Evolutionary conservation across 1,140 invertebrate genomes (phyloP).

Genomic region (Neodiprion lecontei): DNA sequence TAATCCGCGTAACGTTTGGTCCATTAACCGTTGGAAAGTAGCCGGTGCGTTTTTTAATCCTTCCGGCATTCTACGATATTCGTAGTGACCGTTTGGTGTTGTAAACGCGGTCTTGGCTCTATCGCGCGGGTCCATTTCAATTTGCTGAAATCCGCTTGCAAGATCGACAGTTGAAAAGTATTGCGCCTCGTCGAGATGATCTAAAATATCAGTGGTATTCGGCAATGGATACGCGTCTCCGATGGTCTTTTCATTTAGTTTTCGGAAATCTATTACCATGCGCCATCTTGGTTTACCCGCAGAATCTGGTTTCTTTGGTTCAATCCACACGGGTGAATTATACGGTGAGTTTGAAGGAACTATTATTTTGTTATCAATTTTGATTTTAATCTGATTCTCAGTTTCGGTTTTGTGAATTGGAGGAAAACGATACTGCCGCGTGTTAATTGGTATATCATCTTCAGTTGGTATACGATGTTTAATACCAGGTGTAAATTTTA

Average conservation of each 20-base stretch:
- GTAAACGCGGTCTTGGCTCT: constrained; percentile 56
- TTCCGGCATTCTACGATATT: constrained; percentile 39
- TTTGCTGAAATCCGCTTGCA: constrained; percentile 51
- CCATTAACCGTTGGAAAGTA: constrained; percentile 12
- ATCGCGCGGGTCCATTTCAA: constrained; percentile 43
- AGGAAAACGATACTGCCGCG: no score
- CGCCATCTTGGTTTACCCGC: constrained; percentile 37
- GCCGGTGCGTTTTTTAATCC: constrained; percentile 31
- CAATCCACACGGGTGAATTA: constrained; percentile 47
- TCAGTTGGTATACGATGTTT: no score
- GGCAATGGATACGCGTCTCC: no score
- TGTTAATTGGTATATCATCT: no score
- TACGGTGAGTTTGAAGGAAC: constrained; percentile 45
- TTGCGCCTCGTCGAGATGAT: constrained; percentile 44
- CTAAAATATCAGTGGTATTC: constrained; percentile 40
- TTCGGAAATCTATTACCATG: constrained; percentile 49
- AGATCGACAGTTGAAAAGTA: constrained; percentile 62
- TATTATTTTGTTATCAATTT: no score
- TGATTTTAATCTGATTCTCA: no score
- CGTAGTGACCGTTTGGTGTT: constrained; percentile 29
- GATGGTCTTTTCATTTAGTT: constrained; percentile 39
- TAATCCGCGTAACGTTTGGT: neutral
- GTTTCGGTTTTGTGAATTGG: no score
- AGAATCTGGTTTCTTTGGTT: constrained; percentile 36
- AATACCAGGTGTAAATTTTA: no score